Evolutionary conservation across 2,113 vertebrate genomes (phyloP), one percentile per base, ranked within the genome.

Genomic region (Pelecanus crispus): DNA sequence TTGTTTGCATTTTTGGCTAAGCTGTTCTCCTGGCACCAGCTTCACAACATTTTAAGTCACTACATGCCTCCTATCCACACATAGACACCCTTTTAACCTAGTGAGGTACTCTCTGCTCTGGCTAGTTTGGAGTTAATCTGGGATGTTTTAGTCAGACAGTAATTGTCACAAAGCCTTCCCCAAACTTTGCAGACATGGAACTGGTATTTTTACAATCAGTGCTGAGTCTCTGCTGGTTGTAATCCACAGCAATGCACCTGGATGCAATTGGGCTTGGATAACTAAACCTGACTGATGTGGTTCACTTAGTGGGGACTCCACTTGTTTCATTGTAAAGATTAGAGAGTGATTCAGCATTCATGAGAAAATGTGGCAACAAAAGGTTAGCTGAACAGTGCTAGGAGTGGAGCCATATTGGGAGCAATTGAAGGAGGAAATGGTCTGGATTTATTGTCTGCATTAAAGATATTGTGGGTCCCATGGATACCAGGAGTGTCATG

Each of bases 361-460:
- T 90, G 92, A 97, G 92, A 97, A 98, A 98, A 96, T 52, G 88
- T 92, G 95, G 59, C 86, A 97, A 97, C 95, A 97, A 97, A 97
- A 96, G 96, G 93, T 97, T 97, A 97, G 96, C 92, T 77, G 95
- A 96, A 78, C 75, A 95, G 63, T 83, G 62, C 72, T 97, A 84
- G 91, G 94, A 98, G 82, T 96, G 93, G 89, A 97, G 95, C 96
- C 97, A 98, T 96, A 91, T 97, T 94, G 97, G 97, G 97, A 98
- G 95, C 94, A 97, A 97, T 92, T 98, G 97, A 56, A 66, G 90
- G 92, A 98, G 96, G 98, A 98, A 98, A 97, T 94, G 86, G 96
- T 94, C 94, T 96, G 95, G 96, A 98, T 98, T 98, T 98, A 98
- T 98, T 96, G 97, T 96, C 95, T 95, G 90, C 96, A 98, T 98